Percentiles rank a stretch among this genome's conserved stretches.
Evolutionary conservation across 2,113 vertebrate species (phyloP).

Genomic region (Camarhynchus parvulus): DNA sequence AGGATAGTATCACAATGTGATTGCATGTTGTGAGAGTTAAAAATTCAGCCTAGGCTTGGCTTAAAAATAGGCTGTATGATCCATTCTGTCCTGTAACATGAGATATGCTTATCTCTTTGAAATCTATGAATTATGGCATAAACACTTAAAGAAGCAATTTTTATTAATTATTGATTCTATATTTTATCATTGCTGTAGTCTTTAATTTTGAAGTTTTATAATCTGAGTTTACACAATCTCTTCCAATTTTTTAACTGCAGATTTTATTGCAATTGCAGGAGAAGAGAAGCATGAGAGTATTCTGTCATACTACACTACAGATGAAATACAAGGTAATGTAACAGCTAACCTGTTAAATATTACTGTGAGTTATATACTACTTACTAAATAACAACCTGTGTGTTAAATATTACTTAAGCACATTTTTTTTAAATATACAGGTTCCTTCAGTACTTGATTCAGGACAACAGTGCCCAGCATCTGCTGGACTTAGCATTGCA

Average conservation of each 20-base stretch:
- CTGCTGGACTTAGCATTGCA: conserved; percentile 51
- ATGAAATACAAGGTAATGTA: background rate
- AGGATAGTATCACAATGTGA: background rate
- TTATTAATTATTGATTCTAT: background rate
- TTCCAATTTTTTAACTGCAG: background rate
- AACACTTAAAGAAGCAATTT: background rate
- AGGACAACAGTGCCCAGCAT: conserved; percentile 60
- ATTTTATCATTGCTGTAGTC: background rate
- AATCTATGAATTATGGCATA: background rate
- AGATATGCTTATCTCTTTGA: background rate
- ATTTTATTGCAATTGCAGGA: background rate
- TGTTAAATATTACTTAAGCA: background rate
- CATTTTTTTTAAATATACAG: conserved; percentile 47
- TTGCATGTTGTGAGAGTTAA: background rate
- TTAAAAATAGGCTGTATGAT: background rate
- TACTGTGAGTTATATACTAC: background rate
- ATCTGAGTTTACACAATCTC: background rate
- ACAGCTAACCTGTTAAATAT: background rate
- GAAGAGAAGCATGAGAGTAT: background rate
- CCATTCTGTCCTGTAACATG: background rate
- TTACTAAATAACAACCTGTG: background rate
- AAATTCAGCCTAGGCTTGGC: background rate
- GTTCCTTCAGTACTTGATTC: conserved; percentile 75
- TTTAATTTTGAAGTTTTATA: background rate
- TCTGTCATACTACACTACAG: background rate